Conservation (phyloP, 30 jellyfish, hydroid and myxozoan genomes). For the Hydractinia symbiolongicarpus region DNA sequence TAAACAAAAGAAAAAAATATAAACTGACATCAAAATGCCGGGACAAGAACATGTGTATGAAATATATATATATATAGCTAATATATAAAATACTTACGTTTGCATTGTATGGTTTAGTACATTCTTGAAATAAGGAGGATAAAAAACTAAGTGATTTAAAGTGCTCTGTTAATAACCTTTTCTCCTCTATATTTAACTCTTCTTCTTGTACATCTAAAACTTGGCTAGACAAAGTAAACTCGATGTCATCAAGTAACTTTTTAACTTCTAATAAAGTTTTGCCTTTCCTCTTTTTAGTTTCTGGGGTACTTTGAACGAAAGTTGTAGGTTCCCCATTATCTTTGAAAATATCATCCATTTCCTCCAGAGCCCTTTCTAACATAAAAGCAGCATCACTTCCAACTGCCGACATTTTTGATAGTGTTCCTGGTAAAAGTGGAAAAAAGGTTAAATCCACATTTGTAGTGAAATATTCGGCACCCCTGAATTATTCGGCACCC, state of each 20-base stretch:
- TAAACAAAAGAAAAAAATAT: not conserved
- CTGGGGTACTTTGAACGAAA: not conserved
- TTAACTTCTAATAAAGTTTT: constrained; percentile 26
- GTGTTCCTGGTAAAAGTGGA: not conserved
- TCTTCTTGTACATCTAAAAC: not conserved
- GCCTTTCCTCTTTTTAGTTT: constrained; percentile 1
- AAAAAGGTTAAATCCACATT: not conserved
- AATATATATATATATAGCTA: not conserved
- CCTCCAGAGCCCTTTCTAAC: constrained; percentile 97
- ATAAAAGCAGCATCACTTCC: constrained; percentile 96
- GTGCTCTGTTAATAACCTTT: constrained; percentile 2
- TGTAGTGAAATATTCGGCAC: no score
- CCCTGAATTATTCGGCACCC: no score
- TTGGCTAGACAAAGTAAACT: constrained; percentile 38
- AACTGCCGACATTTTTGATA: constrained; percentile 81
- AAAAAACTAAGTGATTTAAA: not conserved
- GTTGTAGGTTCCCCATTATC: constrained; percentile 44
- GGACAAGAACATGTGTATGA: no score
- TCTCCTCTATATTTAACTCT: not conserved
- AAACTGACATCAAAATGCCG: not conserved
- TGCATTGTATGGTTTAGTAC: not conserved
- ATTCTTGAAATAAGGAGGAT: constrained; percentile 1
- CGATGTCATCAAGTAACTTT: constrained; percentile 51
- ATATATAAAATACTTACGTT: constrained; percentile 3
- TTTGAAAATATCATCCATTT: constrained; percentile 90